A percentile compares a stretch with the other conserved stretches of the same genome.
Evolutionary conservation across 1,140 invertebrate species (phyloP).

Genomic region (Achroia grisella): DNA sequence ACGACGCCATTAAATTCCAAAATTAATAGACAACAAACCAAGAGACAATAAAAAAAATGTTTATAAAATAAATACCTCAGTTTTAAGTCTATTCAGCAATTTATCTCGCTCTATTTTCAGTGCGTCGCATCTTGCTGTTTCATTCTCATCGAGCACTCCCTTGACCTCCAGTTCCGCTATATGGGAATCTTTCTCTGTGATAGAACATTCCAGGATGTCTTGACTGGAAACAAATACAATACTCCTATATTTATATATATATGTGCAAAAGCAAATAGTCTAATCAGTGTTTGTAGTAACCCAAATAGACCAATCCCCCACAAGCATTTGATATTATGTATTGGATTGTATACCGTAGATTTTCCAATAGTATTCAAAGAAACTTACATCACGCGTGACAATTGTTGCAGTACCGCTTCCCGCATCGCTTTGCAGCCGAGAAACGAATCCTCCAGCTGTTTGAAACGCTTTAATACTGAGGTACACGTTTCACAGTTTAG

Average conservation of each 20-base stretch:
- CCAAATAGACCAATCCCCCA: too few relatives aligned
- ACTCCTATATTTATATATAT: too few relatives aligned
- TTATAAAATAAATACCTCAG: conserved; percentile 74
- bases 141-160: conserved; percentile 78
- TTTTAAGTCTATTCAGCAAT: conserved; percentile 79
- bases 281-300: too few relatives aligned
- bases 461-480: conserved; percentile 75
- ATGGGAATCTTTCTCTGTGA: conserved; percentile 91
- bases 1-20: too few relatives aligned
- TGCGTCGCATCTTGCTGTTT: conserved; percentile 77
- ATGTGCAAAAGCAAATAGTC: too few relatives aligned
- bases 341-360: too few relatives aligned
- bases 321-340: too few relatives aligned
- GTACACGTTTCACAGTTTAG: conserved; percentile 80
- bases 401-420: conserved; percentile 80
- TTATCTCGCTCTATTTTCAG: conserved; percentile 77
- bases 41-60: background rate
- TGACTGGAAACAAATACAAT: conserved; percentile 74
- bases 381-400: conserved; percentile 86
- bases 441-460: conserved; percentile 75
- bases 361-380: too few relatives aligned
- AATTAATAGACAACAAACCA: too few relatives aligned
- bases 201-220: conserved; percentile 86
- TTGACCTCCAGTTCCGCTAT: conserved; percentile 88
- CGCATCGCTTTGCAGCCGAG: conserved; percentile 76